A percentile compares a stretch with the other conserved stretches of the same genome.
These are phyloP conservation scores for Stenolophus ochropezus DNA, from an alignment of 2,888 invertebrate species.

Conservation along the genomic window DNA sequence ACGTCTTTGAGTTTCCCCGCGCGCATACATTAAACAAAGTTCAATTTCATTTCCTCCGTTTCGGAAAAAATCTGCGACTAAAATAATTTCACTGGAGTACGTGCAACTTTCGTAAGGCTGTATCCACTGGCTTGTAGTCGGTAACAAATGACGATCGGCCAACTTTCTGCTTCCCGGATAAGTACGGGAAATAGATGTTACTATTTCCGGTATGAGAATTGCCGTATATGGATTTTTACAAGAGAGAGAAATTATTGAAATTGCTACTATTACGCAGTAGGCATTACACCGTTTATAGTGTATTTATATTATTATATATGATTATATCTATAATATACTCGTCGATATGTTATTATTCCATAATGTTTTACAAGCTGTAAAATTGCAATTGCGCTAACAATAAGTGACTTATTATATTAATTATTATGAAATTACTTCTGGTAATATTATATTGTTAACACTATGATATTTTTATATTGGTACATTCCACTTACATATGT, in stretches of 20 bases:
- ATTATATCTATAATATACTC: not conserved
- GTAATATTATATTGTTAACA: too few species aligned
- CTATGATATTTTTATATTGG: too few species aligned
- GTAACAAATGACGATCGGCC: slow-evolving; percentile 4
- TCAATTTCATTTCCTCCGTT: not conserved
- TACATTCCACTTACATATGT: too few species aligned
- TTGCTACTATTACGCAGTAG: too few species aligned
- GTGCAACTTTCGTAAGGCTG: slow-evolving; percentile 8
- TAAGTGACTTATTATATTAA: too few species aligned
- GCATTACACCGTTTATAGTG: too few species aligned
- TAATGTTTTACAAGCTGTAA: too few species aligned
- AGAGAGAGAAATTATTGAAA: not conserved
- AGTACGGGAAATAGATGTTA: slow-evolving; percentile 21
- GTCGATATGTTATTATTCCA: not conserved
- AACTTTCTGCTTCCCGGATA: slow-evolving; percentile 18
- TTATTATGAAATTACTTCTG: too few species aligned
- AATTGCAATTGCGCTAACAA: too few species aligned
- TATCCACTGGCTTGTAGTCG: not conserved
- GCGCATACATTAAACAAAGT: not conserved
- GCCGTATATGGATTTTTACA: not conserved
- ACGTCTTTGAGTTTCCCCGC: not conserved
- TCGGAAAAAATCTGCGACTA: not conserved
- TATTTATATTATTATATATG: too few species aligned
- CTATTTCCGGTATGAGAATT: slow-evolving; percentile 2
- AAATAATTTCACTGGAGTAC: not conserved